phyloP scores from a whole-genome alignment of 2,113 vertebrate species.

The Rhineura floridana region DNA sequence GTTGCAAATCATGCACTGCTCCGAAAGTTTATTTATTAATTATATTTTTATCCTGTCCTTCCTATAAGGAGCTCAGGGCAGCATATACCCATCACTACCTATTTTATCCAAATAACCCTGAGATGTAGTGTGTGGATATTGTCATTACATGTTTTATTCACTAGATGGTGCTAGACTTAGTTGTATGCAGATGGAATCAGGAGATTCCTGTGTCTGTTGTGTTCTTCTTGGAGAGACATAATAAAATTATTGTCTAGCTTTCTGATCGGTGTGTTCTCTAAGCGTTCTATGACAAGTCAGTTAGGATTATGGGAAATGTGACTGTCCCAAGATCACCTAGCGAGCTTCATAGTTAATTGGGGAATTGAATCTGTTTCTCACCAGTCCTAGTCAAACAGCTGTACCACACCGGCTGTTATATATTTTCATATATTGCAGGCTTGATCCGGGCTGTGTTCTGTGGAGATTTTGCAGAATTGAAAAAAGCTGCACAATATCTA shows the following conservation, averaged over 20 bases:
- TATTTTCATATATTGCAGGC: not conserved
- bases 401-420: not conserved
- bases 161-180: not conserved
- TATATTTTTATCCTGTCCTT: not conserved
- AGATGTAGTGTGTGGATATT: not conserved
- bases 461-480: not conserved
- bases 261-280: no score
- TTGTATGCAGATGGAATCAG: not conserved
- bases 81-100: not conserved
- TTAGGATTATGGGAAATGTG: not conserved
- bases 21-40: slow-evolving; percentile 3
- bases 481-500: not conserved
- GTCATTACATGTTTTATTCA: not conserved
- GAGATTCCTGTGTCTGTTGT: no score
- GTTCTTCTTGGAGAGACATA: no score
- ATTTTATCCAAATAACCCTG: not conserved
- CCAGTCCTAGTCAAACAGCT: not conserved
- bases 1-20: not conserved
- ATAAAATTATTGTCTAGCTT: no score
- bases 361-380: not conserved
- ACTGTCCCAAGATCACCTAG: not conserved
- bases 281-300: no score
- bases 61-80: not conserved
- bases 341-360: not conserved
- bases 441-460: not conserved